Evolutionary conservation across 1,140 invertebrate genomes (phyloP).

Genomic region (Caenorhabditis briggsae): DNA sequence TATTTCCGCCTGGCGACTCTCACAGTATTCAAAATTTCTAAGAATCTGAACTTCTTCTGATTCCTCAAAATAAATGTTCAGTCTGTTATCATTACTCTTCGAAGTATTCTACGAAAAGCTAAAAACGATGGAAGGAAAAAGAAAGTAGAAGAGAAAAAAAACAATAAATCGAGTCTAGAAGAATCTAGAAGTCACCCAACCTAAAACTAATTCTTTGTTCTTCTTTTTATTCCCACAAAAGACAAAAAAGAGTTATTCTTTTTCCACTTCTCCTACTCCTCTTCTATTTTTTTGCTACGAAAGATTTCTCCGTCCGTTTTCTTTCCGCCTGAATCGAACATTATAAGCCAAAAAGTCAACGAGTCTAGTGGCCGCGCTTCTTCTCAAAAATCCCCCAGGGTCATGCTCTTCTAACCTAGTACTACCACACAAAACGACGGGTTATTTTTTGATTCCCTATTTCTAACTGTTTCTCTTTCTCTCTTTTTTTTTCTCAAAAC

Average conservation of each 20-base stretch:
- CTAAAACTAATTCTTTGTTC: slow-evolving; percentile 38
- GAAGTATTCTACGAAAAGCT: not conserved
- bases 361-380: not conserved
- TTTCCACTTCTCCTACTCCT: not conserved
- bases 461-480: not conserved
- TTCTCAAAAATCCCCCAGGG: slow-evolving; percentile 41
- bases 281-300: not conserved
- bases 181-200: slow-evolving; percentile 38
- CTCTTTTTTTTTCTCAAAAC: not conserved
- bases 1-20: no score
- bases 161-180: not conserved
- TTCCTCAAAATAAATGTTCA: no score
- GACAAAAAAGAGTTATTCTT: slow-evolving; percentile 33
- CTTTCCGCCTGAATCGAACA: slow-evolving; percentile 45
- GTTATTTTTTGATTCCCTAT: not conserved
- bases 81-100: no score
- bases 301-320: slow-evolving; percentile 30
- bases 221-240: slow-evolving; percentile 48
- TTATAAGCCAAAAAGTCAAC: slow-evolving; percentile 37
- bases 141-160: not conserved
- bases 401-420: slow-evolving; percentile 28
- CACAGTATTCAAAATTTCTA: no score
- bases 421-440: not conserved
- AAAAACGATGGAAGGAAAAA: not conserved
- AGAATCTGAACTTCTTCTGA: no score